These are phyloP conservation scores for Drosophila neotestacea DNA, from an alignment of 2,888 invertebrate genomes.

Conservation along the genomic window DNA sequence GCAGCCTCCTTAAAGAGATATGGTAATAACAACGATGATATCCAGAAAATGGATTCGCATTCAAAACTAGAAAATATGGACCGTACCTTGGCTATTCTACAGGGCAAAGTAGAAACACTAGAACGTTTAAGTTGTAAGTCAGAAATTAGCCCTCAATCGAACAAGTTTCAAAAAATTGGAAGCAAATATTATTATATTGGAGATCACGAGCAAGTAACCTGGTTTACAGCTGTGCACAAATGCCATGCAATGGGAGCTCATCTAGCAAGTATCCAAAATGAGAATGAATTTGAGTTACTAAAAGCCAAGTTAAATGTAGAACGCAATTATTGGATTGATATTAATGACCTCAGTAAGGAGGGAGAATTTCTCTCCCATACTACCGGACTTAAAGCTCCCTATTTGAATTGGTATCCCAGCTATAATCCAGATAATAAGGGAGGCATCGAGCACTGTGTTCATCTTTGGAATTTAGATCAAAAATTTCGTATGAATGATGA, in stretches of 20 bases:
- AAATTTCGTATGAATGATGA: no score
- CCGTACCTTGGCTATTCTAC: no score
- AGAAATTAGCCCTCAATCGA: no score
- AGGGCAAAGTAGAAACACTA: no score
- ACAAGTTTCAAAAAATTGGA: conserved; percentile 28
- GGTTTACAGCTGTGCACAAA: neutral
- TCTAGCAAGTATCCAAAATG: neutral
- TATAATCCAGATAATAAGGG: neutral
- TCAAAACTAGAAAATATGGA: no score
- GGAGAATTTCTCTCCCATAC: neutral
- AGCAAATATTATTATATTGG: conserved; percentile 6
- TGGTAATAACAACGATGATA: no score
- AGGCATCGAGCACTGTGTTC: neutral
- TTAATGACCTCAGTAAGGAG: neutral
- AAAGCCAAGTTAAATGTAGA: neutral
- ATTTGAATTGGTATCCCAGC: neutral
- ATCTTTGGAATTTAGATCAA: no score
- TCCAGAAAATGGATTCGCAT: no score
- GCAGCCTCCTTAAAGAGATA: no score
- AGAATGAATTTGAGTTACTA: neutral
- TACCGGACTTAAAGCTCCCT: neutral
- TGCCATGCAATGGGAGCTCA: neutral
- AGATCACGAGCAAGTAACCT: no score
- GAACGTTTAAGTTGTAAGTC: no score
- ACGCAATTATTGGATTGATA: neutral